Evolutionary conservation across 2,797 vertebrate species (phyloP), one percentile per base, ranked within the genome.

Genomic region (Eleutherodactylus coqui): DNA sequence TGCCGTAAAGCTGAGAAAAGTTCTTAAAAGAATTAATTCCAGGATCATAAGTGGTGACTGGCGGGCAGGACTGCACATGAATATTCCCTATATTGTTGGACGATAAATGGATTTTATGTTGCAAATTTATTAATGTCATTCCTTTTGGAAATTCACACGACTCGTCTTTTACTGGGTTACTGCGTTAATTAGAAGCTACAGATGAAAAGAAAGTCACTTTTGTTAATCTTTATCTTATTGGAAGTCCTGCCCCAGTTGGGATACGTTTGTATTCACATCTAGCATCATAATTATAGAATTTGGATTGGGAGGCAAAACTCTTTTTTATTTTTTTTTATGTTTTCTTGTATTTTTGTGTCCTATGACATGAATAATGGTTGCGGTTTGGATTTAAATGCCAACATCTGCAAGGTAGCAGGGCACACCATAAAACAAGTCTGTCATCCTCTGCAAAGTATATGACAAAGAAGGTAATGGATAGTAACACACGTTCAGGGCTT

Each of bases 111-210:
- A 36, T 36, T 69, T 81, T 81, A 51, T 36, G 29, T 49, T 34
- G 17, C 32, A 81, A 21, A 69, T 67, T 32, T 36, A 69, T 81
- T 69, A 51, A 69, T 81, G 60, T 67, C 19, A 67, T 49, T 69
- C 62, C 79, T 67, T 62, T 62, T 49, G 19, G 43, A 80, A 80
- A 80, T 67, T 80, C 78, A 43, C 5, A 80, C 45, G 78, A 29
- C 60, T 80, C 34, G 5, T 34, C 17, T 6, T 0, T 9, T 3
- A 11, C 24, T 51, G 21, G 45, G 27, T 21, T 53, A 16, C 14
- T 49, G 43, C 6, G 58, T 16, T 81, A 80, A 69, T 80, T 80
- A 67, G 32, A 34, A 10, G 70, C 36, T 82, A 41, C 47, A 51
- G 43, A 82, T 36, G 62, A 69, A 16, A n/a, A 34, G 51, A 24